These are phyloP conservation scores for Lithobates pipiens DNA, from an alignment of 2,797 vertebrate species.

Conservation along the genomic window DNA sequence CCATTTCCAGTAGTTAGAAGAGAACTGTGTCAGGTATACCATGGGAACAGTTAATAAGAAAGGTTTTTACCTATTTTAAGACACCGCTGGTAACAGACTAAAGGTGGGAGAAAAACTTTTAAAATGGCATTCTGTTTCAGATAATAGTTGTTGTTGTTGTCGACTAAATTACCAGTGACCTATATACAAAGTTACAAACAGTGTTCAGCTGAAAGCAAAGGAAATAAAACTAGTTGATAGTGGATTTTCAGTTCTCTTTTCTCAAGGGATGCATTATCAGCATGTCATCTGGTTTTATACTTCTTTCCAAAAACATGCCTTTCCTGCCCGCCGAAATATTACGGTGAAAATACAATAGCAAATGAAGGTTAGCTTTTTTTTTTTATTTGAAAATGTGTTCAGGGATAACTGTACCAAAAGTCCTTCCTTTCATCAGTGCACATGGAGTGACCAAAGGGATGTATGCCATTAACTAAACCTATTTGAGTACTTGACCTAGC, in stretches of 20 bases:
- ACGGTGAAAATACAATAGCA: neutral
- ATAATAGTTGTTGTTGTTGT: neutral
- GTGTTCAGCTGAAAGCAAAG: conserved; percentile 20
- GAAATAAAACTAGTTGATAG: conserved; percentile 28
- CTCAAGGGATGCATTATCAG: conserved; percentile 27
- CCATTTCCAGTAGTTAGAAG: too few relatives aligned
- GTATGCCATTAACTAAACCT: too few relatives aligned
- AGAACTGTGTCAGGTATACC: neutral
- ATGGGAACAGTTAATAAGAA: neutral
- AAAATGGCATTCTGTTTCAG: neutral
- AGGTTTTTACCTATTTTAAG: neutral
- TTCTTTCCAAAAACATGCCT: conserved; percentile 5
- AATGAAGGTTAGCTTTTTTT: too few relatives aligned
- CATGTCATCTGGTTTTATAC: conserved; percentile 33
- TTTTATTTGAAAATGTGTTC: too few relatives aligned
- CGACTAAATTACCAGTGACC: conserved; percentile 19
- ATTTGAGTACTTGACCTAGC: too few relatives aligned
- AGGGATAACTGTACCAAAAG: too few relatives aligned
- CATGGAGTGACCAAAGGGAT: too few relatives aligned
- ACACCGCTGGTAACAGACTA: neutral
- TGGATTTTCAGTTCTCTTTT: conserved; percentile 21
- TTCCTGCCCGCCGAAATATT: neutral
- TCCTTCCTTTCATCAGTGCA: too few relatives aligned
- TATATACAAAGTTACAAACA: neutral
- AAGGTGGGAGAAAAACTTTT: neutral